phyloP scores from a whole-genome alignment of 2,888 invertebrate genomes.

The Diogma glabrata region DNA sequence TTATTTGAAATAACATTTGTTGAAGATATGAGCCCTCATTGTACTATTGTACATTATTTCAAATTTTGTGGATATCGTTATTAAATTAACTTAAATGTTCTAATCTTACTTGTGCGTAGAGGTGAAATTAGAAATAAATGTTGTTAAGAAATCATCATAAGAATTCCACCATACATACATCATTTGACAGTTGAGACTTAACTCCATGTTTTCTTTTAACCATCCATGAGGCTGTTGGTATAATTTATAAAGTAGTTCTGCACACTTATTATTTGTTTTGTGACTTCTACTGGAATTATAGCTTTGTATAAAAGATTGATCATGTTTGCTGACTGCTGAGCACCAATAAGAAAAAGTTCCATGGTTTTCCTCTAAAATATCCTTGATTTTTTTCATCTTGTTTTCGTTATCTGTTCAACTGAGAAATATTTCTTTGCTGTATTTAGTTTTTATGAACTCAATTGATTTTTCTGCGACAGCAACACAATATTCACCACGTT shows the following conservation, averaged over 20 bases:
- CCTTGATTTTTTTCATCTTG: slow-evolving; percentile 1
- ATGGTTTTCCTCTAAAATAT: not conserved
- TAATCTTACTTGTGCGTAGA: slow-evolving; percentile 11
- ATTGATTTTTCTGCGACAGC: not conserved
- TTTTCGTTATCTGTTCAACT: not conserved
- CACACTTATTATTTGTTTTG: slow-evolving; percentile 17
- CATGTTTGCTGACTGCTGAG: not conserved
- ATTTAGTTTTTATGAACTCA: not conserved
- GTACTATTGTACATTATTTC: slow-evolving; percentile 24
- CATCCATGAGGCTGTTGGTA: not conserved
- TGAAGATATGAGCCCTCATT: not conserved
- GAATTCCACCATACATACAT: slow-evolving; percentile 1
- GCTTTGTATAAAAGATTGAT: slow-evolving; percentile 5
- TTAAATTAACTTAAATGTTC: not conserved
- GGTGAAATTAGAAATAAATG: slow-evolving; percentile 10
- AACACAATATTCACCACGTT: not conserved
- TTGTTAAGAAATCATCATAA: not conserved
- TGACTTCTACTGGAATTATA: not conserved
- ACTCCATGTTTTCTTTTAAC: not conserved
- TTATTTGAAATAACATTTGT: not conserved
- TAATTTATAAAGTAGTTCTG: not conserved
- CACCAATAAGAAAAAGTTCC: too few relatives aligned
- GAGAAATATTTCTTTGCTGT: not conserved
- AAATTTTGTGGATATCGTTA: slow-evolving; percentile 11
- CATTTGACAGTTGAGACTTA: not conserved